Base-by-base conservation (phyloP, 2,797 vertebrate genomes). In the Sebastes diploproa region DNA sequence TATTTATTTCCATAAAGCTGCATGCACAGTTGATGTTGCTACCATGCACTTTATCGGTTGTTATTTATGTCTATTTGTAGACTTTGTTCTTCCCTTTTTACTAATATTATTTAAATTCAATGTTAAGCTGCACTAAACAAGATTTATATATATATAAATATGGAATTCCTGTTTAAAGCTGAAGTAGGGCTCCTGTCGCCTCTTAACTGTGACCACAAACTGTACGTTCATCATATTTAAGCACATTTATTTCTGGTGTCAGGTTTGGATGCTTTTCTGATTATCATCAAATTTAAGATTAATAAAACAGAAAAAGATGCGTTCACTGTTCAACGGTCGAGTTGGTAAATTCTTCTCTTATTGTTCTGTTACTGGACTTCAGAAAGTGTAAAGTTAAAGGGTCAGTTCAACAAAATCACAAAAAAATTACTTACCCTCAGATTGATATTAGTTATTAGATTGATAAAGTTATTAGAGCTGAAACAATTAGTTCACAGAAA, bases 21-120 rank as follows among this genome's bases (percentile, higher is more conserved):
- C 89, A 88, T 89, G 86, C 71, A 82, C 77, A n/a, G 56, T 76
- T 14, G 29, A 72, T 73, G 78, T 87, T 90, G 67, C 78, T 80
- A 62, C 52, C 1, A 72, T 14, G 86, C 79, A 90, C 90, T 92
- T 91, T 92, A 11, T 71, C 8, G 14, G 46, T 32, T 76, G 38
- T 73, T 86, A 71, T 88, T 89, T 85, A 77, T 85, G 22, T 81
- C 60, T 29, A 2, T 82, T 50, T 68, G 14, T 80, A 75, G 71
- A 72, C 11, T 65, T 71, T 70, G 7, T 80, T 72, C 20, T 42
- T 80, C 42, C 27, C 10, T 55, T 73, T 82, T 54, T 59, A 78
- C 75, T 73, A 22, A 66, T 69, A 50, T 66, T 68, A 77, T 86
- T 80, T 70, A 54, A 82, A 66, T 69, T 64, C 61, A 83, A 79